Evolutionary conservation across 2,797 vertebrate species (phyloP), one percentile per base, ranked within the genome.

Genomic region (Catharus ustulatus): DNA sequence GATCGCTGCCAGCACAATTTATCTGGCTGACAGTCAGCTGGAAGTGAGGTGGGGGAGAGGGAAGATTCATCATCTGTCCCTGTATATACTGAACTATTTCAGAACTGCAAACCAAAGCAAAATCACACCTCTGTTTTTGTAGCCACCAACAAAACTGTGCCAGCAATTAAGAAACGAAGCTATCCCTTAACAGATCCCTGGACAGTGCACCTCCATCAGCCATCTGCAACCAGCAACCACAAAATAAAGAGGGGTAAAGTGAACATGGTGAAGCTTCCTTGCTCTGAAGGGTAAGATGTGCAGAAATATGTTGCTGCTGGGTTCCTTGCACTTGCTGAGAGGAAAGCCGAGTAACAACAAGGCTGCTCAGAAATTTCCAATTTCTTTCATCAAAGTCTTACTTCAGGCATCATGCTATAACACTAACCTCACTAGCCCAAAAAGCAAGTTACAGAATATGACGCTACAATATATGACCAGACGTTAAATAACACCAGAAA

Each of bases 401-500:
- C 26, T 80, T 77, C 14, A 42, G 20, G 46, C 21, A 82, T 8
- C 5, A 23, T 52, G 26, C 20, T 52, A 0, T 10, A 69, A 49
- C 30, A 43, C 18, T 43, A 42, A 71, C 5, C 22, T 77, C 21
- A 59, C 3, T 7, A 45, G 26, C 26, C 10, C 61, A 69, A 29
- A 66, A 73, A 80, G 43, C 21, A 66, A 2, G 13, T 24, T 24
- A 62, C 9, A 68, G 38, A 75, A 32, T 38, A 59, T n/a, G 29
- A 14, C 0, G 0, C 30, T 46, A 58, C 36, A 61, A 29, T 38
- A 9, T 13, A 42, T 15, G 21, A 68, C 21, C 0, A 0, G 11
- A 90, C 14, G 49, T 49, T 62, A 46, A 83, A 66, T 32, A 6
- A 18, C 46, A 66, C 15, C 36, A 77, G 27, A 79, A 84, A 38